phyloP scores from a whole-genome alignment of 2,888 invertebrate genomes.

The Chymomyza fuscimana region DNA sequence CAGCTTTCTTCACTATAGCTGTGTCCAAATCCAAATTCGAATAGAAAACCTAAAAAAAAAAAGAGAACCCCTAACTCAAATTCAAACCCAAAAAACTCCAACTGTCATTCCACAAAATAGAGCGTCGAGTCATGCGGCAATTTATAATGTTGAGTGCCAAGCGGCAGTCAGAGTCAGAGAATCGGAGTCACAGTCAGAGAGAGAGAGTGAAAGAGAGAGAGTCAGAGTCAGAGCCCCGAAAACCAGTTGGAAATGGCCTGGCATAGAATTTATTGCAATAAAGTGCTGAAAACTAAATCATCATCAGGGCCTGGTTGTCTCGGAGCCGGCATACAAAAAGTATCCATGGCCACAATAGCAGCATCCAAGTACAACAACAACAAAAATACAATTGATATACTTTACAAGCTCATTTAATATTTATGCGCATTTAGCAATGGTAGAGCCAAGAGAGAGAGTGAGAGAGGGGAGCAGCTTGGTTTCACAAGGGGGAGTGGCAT shows the following conservation, averaged over 20 bases:
- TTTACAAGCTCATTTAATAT: conserved; percentile 52
- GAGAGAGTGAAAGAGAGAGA: too few species aligned
- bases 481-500: neutral
- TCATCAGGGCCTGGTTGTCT: conserved; percentile 28
- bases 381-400: conserved; percentile 49
- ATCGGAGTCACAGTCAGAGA: too few species aligned
- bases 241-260: conserved; percentile 51
- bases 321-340: conserved; percentile 24
- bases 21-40: neutral
- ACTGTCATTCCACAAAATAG: neutral
- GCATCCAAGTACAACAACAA: conserved; percentile 9
- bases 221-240: conserved; percentile 37
- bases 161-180: conserved; percentile 19
- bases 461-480: neutral
- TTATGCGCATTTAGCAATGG: conserved; percentile 51
- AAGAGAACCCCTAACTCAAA: neutral
- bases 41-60: neutral
- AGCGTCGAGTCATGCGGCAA: conserved; percentile 35
- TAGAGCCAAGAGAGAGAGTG: neutral
- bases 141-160: conserved; percentile 55
- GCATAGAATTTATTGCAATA: conserved; percentile 54
- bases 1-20: conserved; percentile 19
- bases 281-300: conserved; percentile 57
- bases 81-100: neutral
- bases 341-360: conserved; percentile 9